Evolutionary conservation across 2,113 vertebrate species (phyloP), one percentile per base, ranked within the genome.

Genomic region (Paracanthobrama guichenoti): DNA sequence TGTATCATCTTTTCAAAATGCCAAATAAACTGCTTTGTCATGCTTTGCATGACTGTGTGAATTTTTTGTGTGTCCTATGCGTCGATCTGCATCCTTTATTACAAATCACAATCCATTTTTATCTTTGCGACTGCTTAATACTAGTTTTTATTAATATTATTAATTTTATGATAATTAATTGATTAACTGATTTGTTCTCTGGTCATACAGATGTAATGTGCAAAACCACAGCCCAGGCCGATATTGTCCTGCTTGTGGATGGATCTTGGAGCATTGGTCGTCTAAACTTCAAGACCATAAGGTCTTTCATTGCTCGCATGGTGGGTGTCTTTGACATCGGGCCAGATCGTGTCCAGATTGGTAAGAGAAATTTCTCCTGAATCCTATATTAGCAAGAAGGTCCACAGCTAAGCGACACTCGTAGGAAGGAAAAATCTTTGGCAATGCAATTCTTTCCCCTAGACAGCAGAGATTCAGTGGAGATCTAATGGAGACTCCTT

Each of bases 181-280:
- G 3, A 44, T 80, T 84, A 75, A 81, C 74, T 74, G 28, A 86
- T 46, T 44, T 48, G 66, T 78, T 71, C 39, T 85, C 92, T 95
- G 89, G 89, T n/a, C 35, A 0, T 80, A 81, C 93, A 99, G 98
- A 95, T 85, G 91, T 96, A 89, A 94, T 91, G 59, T 99, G 98
- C 86, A 94, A 92, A 92, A 99, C 97, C 88, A 96, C 90, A 75
- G 96, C 97, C 60, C 96, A 98, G 92, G 98, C 98, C 84, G 98
- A 99, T 90, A 97, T 99, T 0, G 94, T 99, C 87, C 86, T 99
- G 89, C 92, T 99, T 92, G 97, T 99, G 87, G 98, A 99, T 0
- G 98, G 98, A 53, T 99, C 98, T 1, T 99, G 98, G 98, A 99
- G 98, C 90, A 99, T 99, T 0, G 98, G 98, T 18, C 93, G 98